A percentile compares a stretch with the other conserved stretches of the same genome.
Conservation (phyloP, 2,888 invertebrate species). For the Aleiodes leptofemur region DNA sequence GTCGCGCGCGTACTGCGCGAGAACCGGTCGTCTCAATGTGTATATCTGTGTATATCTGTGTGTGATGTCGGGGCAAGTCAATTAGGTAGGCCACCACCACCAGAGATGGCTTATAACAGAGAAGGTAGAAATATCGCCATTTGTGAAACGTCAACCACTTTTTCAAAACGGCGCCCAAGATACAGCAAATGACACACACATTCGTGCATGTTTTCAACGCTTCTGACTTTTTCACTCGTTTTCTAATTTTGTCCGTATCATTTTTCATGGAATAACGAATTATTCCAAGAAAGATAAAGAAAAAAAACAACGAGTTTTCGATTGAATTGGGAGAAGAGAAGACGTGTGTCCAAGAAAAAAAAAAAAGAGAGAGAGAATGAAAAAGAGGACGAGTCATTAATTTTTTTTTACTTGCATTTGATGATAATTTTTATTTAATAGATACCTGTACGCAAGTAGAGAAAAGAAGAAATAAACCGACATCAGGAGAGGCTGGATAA, state of each 20-base stretch:
- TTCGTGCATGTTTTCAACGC: slow-evolving; percentile 47
- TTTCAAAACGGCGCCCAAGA: slow-evolving; percentile 40
- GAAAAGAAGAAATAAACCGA: slow-evolving; percentile 36
- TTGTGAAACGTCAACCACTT: slow-evolving; percentile 34
- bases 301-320: too few relatives aligned
- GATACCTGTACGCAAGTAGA: slow-evolving; percentile 30
- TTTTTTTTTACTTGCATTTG: too few relatives aligned
- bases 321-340: too few relatives aligned
- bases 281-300: too few relatives aligned
- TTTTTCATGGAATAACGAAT: neutral
- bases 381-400: too few relatives aligned
- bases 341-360: too few relatives aligned
- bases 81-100: slow-evolving; percentile 45
- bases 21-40: slow-evolving; percentile 42
- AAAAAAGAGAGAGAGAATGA: too few relatives aligned
- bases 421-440: neutral
- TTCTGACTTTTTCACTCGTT: slow-evolving; percentile 27
- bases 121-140: slow-evolving; percentile 47
- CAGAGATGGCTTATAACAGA: slow-evolving; percentile 39
- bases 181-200: slow-evolving; percentile 41
- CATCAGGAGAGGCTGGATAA: slow-evolving; percentile 58
- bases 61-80: slow-evolving; percentile 43
- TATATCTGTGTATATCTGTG: neutral
- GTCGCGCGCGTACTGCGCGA: slow-evolving; percentile 49
- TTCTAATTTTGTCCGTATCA: neutral